Evolutionary conservation across 2,797 vertebrate species (phyloP).

Genomic region (Capromys pilorides): DNA sequence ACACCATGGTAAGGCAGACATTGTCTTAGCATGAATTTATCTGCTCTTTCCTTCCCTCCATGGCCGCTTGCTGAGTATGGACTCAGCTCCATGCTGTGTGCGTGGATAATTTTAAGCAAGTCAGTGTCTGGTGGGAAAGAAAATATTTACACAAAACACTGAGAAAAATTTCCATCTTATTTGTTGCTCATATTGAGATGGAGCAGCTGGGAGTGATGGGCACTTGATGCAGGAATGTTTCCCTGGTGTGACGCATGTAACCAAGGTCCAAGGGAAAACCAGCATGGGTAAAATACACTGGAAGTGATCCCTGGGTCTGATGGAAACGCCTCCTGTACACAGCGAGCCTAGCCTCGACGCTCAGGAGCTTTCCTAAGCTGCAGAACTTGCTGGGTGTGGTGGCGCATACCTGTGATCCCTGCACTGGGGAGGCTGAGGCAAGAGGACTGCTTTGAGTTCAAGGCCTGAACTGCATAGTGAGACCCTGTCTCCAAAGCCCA

Average conservation of each 20-base stretch:
- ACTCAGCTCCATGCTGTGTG: too few species aligned
- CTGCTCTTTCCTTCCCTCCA: not conserved
- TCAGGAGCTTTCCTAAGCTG: not conserved
- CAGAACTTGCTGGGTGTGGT: not conserved
- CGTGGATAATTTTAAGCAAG: not conserved
- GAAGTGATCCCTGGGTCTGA: not conserved
- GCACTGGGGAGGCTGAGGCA: not conserved
- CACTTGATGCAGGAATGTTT: not conserved
- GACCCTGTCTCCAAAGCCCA: not conserved
- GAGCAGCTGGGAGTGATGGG: not conserved
- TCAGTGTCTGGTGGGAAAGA: not conserved
- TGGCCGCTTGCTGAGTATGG: not conserved
- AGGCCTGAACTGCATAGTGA: not conserved
- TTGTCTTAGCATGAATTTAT: rapidly evolving
- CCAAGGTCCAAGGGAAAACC: rapidly evolving
- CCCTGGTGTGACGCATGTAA: rapidly evolving
- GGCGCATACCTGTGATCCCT: not conserved
- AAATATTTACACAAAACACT: not conserved
- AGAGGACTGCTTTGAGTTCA: not conserved
- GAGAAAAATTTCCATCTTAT: not conserved
- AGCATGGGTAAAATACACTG: not conserved
- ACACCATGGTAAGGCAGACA: slow-evolving; percentile 87
- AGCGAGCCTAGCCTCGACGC: not conserved
- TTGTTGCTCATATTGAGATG: not conserved
- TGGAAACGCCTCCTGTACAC: not conserved